Conservation (phyloP, 2,888 invertebrate species). For the Drosophila pullipes region DNA sequence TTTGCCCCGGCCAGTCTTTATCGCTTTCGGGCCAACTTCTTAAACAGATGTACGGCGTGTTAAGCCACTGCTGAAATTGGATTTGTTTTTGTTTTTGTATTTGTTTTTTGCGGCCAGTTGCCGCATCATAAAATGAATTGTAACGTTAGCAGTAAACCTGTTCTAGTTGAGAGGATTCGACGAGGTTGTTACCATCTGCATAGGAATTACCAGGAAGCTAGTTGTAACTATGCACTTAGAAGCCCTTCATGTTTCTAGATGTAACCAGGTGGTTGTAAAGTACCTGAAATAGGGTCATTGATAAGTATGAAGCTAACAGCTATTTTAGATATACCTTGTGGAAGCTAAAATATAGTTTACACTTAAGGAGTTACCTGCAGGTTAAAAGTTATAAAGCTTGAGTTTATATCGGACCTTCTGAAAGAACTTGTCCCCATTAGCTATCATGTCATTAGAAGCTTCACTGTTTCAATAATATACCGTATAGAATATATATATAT, state of each 20-base stretch:
- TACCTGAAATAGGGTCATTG: neutral
- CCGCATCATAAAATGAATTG: conserved; percentile 58
- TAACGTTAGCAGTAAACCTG: conserved; percentile 11
- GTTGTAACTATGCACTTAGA: neutral
- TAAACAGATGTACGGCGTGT: conserved; percentile 36
- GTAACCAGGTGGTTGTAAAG: neutral
- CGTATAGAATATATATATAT: neutral
- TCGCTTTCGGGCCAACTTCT: conserved; percentile 25
- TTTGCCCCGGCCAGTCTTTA: conserved; percentile 20
- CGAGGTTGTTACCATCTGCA: neutral
- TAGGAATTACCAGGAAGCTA: conserved; percentile 2
- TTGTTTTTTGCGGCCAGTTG: conserved; percentile 23
- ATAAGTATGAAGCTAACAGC: neutral
- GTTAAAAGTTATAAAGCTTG: neutral
- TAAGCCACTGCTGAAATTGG: conserved; percentile 32
- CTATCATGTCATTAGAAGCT: neutral
- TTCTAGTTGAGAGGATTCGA: conserved; percentile 3
- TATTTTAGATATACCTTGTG: neutral
- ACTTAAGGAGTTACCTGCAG: neutral
- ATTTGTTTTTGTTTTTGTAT: conserved; percentile 5
- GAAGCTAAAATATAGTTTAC: neutral
- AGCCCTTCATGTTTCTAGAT: neutral
- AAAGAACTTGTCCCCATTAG: neutral
- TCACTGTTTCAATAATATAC: neutral
- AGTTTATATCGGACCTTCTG: neutral